Evolutionary conservation across 2,113 vertebrate genomes (phyloP).

Genomic region (Malurus cyaneus): DNA sequence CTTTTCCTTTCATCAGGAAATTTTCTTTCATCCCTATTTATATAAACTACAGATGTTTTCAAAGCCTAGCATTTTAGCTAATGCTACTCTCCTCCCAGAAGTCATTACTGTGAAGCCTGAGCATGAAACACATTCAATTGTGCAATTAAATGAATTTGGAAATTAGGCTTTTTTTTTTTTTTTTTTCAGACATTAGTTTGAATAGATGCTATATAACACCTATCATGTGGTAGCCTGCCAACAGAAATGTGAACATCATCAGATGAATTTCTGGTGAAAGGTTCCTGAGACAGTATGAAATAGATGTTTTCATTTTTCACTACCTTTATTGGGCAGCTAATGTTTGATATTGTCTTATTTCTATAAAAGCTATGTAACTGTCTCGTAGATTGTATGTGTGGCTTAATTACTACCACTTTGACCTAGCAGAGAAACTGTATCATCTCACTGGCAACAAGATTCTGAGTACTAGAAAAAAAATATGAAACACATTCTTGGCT

Average conservation of each 20-base stretch:
- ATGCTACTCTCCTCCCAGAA: background rate
- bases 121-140: background rate
- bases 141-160: background rate
- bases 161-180: background rate
- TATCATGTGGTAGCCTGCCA: background rate
- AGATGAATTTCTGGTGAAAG: background rate
- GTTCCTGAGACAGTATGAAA: background rate
- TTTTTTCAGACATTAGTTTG: background rate
- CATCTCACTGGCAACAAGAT: background rate
- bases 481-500: background rate
- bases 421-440: background rate
- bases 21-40: background rate
- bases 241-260: background rate
- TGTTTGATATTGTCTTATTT: background rate
- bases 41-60: background rate
- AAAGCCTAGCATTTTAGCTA: background rate
- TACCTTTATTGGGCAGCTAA: background rate
- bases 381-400: background rate
- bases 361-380: background rate
- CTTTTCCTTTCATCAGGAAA: background rate
- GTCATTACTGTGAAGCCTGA: background rate
- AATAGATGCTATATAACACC: background rate
- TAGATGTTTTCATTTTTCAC: background rate
- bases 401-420: background rate
- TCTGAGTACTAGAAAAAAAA: background rate